Base-by-base conservation (phyloP, 2,888 invertebrate genomes). In the Orthosia cruda region DNA sequence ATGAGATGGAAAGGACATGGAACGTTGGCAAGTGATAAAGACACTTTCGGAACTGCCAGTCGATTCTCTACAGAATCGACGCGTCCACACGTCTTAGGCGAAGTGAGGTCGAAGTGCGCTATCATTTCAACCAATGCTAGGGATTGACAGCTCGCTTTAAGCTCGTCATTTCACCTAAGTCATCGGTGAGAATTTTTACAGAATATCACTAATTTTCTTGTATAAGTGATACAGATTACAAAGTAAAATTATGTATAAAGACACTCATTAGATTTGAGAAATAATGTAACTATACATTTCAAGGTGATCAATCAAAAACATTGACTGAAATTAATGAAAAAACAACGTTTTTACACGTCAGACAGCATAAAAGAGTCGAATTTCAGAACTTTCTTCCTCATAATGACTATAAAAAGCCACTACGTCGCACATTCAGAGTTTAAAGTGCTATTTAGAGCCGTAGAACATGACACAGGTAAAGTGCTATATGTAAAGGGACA, bases 401-500 rank as follows among this genome's bases (percentile, higher is more conserved):
- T 61, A 71, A 62, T 61, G 12, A 23, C 12, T 40, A 32, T 18
- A 45, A 73, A 78, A 73, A 26, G 20, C 15, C 11, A 40, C 13
- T 52, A 45, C 13, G 50, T 59, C 32, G 11, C 62, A 26, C 49
- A 67, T 61, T 69, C 16, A 55, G 20, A 80, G 70, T 76, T 75
- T 55, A 78, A 80, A 83, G 77, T 76, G 77, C 76, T 77, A 62
- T 75, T 75, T 66, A 71, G 67, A 65, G 32, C 49, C 18, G 59
- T 58, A 71, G 45, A 73, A 71, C 64, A 66, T 59, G 55, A 57
- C 47, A 66, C 67, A 67, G 77, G 47, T 65, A 78, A 32, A 85
- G 75, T 84, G 84, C 62, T 78, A 57, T 55, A 66, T 66, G 71
- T 80, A 78, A 84, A 82, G 61, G 59, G 50, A 74, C 66, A 64